Evolutionary conservation across 2,797 vertebrate species (phyloP), one percentile per base, ranked within the genome.

Genomic region (Muscicapa comitata): DNA sequence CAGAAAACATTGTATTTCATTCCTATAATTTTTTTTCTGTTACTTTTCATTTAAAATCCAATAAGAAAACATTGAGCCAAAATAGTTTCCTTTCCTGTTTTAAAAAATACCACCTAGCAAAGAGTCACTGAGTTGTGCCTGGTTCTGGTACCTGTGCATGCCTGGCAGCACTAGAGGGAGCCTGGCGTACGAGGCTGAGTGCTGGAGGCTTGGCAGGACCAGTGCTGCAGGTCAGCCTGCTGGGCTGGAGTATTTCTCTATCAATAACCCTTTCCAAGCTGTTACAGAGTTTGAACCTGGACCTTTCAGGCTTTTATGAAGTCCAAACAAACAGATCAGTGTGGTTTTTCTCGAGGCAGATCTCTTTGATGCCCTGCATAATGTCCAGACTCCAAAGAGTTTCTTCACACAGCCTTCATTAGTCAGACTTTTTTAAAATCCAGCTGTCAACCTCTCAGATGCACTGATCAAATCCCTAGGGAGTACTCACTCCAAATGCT

Each of bases 121-220:
- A 25, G 38, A 16, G 10, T 6, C 7, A 1, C 5, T 13, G 3
- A 6, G 28, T 12, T 16, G 20, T 8, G 48, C 20, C 5, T 2
- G 37, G 51, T 8, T 2, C 2, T 3, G 47, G 7, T 4, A 3
- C 1, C 17, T 4, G 20, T 86, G 77, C 3, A 1, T 5, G 26
- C 24, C 75, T 35, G 47, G 68, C 72, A 84, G 83, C 89, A 53
- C 87, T 73, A 95, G 95, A 94, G 91, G 94, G 94, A 96, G 92
- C 94, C 58, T 58, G 40, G 16, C 2, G 63, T 6, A 40, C 65
- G 4, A 31, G 42, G 26, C 7, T 67, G 35, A 35, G 57, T 1
- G 42, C 74, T 17, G 51, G 12, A 65, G 37, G 3, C 16, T 65
- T 7, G 8, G 17, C 38, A 25, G 35, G 9, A 17, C 0, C 2